Conservation (phyloP, 2,113 vertebrate genomes). For the Melanocharis versteri region DNA sequence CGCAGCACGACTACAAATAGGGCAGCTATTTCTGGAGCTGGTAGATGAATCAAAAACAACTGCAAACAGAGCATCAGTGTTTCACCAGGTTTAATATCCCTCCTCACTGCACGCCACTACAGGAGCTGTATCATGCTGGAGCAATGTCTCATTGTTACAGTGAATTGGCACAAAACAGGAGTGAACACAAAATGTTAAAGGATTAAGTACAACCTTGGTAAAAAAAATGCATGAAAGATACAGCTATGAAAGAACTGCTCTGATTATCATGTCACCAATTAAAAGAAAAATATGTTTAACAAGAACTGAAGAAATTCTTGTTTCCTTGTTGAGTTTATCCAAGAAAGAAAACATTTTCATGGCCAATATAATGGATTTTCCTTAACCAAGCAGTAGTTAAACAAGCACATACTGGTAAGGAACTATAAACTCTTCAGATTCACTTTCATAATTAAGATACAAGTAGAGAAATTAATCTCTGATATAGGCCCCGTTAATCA, state of each 20-base stretch:
- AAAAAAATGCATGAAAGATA: not conserved
- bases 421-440: not conserved
- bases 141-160: not conserved
- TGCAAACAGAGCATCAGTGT: not conserved
- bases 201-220: not conserved
- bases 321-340: not conserved
- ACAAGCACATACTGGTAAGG: not conserved
- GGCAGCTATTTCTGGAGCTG: not conserved
- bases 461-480: not conserved
- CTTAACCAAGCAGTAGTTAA: not conserved
- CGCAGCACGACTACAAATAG: not conserved
- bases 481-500: not conserved
- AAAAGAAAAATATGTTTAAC: not conserved
- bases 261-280: not conserved
- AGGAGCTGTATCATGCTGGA: not conserved
- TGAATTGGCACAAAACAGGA: not conserved
- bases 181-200: not conserved
- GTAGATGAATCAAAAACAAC: not conserved
- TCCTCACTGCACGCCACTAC: rapidly evolving
- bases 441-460: not conserved
- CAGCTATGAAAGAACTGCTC: not conserved
- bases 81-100: not conserved
- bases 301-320: not conserved
- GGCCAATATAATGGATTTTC: not conserved
- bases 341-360: not conserved